These are phyloP conservation scores for Lycodopsis pacificus DNA, from an alignment of 2,797 vertebrate genomes.

Conservation along the genomic window DNA sequence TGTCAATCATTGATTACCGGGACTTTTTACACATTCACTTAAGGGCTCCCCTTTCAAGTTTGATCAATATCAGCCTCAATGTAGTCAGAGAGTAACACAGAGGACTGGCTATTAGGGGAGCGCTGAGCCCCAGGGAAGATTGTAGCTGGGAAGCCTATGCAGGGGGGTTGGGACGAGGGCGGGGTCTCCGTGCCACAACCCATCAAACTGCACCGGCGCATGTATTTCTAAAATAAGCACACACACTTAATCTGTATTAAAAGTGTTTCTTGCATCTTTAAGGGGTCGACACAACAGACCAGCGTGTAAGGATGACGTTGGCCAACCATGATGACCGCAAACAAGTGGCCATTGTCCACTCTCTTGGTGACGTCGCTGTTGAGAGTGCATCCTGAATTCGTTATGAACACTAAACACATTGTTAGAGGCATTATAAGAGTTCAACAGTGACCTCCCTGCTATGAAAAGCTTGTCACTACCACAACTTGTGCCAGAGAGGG, in stretches of 20 bases:
- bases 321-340: constrained; percentile 12
- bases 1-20: constrained; percentile 78
- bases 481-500: not conserved
- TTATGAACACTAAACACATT: not conserved
- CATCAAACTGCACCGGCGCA: constrained; percentile 26
- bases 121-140: constrained; percentile 44
- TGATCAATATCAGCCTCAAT: constrained; percentile 79
- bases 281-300: not conserved
- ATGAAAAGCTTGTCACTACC: not conserved
- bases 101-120: constrained; percentile 49
- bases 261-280: not conserved
- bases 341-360: constrained; percentile 29
- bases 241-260: constrained; percentile 16
- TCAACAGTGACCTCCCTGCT: not conserved
- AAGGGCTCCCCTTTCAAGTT: constrained; percentile 76
- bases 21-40: constrained; percentile 74
- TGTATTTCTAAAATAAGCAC: constrained; percentile 8
- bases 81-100: constrained; percentile 53
- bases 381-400: not conserved
- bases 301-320: not conserved
- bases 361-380: constrained; percentile 7
- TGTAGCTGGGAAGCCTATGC: constrained; percentile 31
- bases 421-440: not conserved
- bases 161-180: constrained; percentile 9
- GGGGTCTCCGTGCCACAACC: constrained; percentile 8